phyloP scores from a whole-genome alignment of 2,888 invertebrate genomes.

The Prosapia bicincta region DNA sequence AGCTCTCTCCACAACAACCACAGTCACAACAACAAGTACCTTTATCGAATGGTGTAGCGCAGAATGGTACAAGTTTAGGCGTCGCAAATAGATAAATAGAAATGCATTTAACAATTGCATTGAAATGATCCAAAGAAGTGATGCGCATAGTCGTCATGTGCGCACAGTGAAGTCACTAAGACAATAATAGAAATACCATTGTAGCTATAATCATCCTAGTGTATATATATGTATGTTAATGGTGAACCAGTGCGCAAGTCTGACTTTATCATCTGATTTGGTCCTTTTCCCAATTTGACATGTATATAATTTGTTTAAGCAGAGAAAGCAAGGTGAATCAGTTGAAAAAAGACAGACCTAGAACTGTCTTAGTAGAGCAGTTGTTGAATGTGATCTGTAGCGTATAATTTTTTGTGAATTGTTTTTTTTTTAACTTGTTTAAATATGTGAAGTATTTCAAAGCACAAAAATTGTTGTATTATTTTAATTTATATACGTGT shows the following conservation, averaged over 20 bases:
- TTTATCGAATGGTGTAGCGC: neutral
- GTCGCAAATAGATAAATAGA: conserved; percentile 25
- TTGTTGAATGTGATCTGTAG: conserved; percentile 17
- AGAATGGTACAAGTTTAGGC: conserved; percentile 20
- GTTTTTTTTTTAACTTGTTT: neutral
- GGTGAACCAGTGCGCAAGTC: neutral
- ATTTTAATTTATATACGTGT: conserved; percentile 23
- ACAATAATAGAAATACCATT: neutral
- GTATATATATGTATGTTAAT: conserved; percentile 18
- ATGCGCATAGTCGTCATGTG: neutral
- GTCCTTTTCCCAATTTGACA: neutral
- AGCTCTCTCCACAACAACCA: conserved; percentile 6
- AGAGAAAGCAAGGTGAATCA: neutral
- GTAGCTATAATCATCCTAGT: conserved; percentile 10
- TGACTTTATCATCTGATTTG: neutral
- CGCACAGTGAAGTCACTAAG: neutral
- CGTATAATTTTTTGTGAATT: conserved; percentile 5
- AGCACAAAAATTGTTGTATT: conserved; percentile 19
- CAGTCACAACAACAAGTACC: neutral
- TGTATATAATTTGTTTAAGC: neutral
- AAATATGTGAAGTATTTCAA: neutral
- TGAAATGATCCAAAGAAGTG: neutral
- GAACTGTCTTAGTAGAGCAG: neutral
- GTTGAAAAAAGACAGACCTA: neutral
- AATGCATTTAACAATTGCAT: neutral